Percentiles rank a stretch among this genome's conserved stretches.
Conservation (phyloP, 2,113 vertebrate genomes). For the Sinocyclocheilus anophthalmus region DNA sequence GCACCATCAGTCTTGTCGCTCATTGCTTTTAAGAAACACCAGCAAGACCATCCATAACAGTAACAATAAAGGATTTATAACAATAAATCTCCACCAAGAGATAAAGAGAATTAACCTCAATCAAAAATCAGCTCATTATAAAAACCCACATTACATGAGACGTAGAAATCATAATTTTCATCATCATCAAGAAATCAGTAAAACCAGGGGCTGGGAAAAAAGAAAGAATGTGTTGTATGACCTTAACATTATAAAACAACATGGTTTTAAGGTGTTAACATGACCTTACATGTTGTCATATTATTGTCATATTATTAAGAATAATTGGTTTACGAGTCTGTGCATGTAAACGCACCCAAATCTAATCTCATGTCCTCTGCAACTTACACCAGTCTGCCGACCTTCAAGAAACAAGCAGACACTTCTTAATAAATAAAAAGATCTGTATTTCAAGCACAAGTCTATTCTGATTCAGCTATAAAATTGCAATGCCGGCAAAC, state of each 20-base stretch:
- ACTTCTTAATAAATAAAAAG: background rate
- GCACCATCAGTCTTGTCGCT: background rate
- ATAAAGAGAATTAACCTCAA: background rate
- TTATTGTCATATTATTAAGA: background rate
- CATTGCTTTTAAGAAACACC: background rate
- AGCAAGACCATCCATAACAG: background rate
- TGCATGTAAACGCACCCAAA: background rate
- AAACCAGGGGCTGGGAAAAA: background rate
- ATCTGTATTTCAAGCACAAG: background rate
- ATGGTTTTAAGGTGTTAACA: background rate
- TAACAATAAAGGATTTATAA: background rate
- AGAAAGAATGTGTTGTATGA: background rate
- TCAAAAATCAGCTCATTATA: background rate
- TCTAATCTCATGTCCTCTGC: background rate
- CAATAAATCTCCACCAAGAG: background rate
- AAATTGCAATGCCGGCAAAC: background rate
- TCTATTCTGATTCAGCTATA: constrained; percentile 4
- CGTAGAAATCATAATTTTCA: background rate
- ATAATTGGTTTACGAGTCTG: background rate
- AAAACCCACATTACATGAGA: background rate
- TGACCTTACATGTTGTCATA: background rate
- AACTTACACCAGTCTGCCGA: background rate
- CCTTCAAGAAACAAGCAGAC: background rate
- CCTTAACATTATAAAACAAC: background rate
- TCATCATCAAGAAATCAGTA: background rate